Percentiles rank a stretch among this genome's conserved stretches.
phyloP scores from a whole-genome alignment of 2,888 invertebrate species.

The Metallyticus violacea region DNA sequence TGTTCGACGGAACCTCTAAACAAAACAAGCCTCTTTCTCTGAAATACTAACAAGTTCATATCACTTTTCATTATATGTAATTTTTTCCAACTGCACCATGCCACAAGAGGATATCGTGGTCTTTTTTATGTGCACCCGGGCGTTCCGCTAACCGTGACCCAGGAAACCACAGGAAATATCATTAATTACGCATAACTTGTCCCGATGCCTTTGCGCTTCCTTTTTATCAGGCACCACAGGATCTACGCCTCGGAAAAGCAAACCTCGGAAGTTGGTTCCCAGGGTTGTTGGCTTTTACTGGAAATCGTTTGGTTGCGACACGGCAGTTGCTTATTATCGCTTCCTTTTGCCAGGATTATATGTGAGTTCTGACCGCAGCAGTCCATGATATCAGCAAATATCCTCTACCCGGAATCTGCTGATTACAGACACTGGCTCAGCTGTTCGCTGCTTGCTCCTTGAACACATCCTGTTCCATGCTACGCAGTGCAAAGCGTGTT shows the following conservation, averaged over 20 bases:
- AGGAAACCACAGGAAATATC: not conserved
- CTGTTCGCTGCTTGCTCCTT: not conserved
- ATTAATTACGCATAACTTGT: not conserved
- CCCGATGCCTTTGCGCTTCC: not conserved
- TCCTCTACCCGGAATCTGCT: not conserved
- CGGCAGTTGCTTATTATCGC: not conserved
- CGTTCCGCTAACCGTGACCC: too few relatives aligned
- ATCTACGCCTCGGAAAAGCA: not conserved
- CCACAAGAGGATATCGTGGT: not conserved
- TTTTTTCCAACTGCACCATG: not conserved
- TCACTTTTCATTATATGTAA: not conserved
- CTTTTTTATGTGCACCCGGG: not conserved
- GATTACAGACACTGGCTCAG: not conserved
- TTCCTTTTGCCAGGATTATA: not conserved
- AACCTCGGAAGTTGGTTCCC: not conserved
- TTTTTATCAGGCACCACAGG: not conserved
- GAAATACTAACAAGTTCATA: not conserved
- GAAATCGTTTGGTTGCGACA: not conserved
- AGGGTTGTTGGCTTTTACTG: not conserved
- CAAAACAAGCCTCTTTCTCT: not conserved
- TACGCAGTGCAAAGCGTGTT: not conserved
- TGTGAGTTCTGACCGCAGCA: not conserved
- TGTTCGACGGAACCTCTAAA: not conserved
- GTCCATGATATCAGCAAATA: not conserved
- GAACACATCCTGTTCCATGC: not conserved